phyloP scores from a whole-genome alignment of 2,113 vertebrate species.

The Machaerirhynchus nigripectus region DNA sequence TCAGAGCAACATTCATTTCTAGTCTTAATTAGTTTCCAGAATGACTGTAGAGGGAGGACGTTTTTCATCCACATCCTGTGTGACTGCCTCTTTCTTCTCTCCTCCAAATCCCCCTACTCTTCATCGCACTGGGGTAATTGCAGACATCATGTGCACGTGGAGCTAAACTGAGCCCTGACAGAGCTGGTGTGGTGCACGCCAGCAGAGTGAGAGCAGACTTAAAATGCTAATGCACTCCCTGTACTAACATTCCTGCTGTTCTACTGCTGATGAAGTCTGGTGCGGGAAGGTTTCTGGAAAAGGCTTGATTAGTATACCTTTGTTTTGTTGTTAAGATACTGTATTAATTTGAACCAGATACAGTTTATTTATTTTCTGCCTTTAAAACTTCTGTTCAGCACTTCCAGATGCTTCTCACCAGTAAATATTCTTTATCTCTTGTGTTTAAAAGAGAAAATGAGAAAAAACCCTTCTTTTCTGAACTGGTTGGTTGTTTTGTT shows the following conservation, averaged over 20 bases:
- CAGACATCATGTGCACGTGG: neutral
- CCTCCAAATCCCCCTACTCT: neutral
- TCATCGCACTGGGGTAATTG: neutral
- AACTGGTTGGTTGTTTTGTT: neutral
- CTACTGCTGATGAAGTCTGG: neutral
- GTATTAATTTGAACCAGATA: neutral
- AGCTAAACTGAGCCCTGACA: neutral
- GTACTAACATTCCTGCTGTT: neutral
- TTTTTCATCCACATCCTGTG: neutral
- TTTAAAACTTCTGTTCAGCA: neutral
- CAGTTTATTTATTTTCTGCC: neutral
- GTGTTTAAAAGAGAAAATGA: neutral
- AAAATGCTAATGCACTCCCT: neutral
- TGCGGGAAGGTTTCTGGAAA: neutral
- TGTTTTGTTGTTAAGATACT: neutral
- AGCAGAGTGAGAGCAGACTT: neutral
- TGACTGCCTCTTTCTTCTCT: neutral
- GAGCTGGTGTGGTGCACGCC: neutral
- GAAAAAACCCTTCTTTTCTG: neutral
- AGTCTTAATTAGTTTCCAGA: conserved; percentile 16
- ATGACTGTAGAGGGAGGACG: neutral
- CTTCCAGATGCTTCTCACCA: neutral
- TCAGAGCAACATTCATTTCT: neutral
- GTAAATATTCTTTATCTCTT: neutral
- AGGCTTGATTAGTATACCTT: neutral